Evolutionary conservation across 2,797 vertebrate species (phyloP), one percentile per base, ranked within the genome.

Genomic region (Rhabdomys pumilio): DNA sequence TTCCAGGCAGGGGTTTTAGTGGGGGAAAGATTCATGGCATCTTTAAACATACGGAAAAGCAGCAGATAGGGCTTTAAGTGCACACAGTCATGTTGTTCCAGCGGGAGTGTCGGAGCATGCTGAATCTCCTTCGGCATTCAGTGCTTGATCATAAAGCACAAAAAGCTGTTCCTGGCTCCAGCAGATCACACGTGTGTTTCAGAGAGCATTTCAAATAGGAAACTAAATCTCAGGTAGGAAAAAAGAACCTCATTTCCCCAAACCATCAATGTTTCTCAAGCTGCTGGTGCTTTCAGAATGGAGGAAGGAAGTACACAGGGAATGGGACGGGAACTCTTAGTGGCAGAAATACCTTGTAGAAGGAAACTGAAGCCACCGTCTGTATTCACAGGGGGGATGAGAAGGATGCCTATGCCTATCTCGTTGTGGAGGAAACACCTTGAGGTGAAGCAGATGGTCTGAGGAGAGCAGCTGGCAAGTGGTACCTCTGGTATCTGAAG

Each of bases 121-220:
- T 87, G 86, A 91, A 93, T 96, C 90, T 84, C 86, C 79, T 75
- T 65, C 15, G 0, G 29, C 69, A 7, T 94, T 96, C 96, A 87
- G 73, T 77, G 69, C 83, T 89, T 95, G 57, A 73, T 95, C 92
- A 91, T 92, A 94, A 95, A 97, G 41, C 53, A 80, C 80, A 34
- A 41, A 77, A n/a, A 85, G 92, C 91, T 75, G n/a, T 96, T 93
- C 75, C 92, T 50, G 47, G 92, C 69, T 61, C 82, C 38, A 31
- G 89, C 85, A 95, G 90, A 91, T 89, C 80, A 76, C 75, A 63
- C 67, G 55, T 88, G 34, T 93, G 83, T 96, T 89, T 76, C 86
- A 65, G 86, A 91, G 59, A 97, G 83, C 83, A 79, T 75, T 92
- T 93, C 94, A 93, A 93, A 95, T 82, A 83, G 41, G 76, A 91